Conservation (phyloP, 1,140 invertebrate genomes). For the Hyphantria cunea region DNA sequence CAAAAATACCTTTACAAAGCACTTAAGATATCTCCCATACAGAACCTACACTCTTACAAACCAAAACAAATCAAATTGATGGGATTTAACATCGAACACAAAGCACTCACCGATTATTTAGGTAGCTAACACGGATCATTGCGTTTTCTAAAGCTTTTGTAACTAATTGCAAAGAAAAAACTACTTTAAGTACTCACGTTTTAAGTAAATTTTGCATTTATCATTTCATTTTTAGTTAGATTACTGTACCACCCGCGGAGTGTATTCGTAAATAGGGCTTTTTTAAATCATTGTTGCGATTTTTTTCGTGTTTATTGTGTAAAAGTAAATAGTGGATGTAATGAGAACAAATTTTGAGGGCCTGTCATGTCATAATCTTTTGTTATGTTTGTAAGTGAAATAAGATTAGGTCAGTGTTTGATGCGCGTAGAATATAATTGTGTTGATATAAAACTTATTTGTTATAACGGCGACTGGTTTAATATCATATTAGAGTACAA, state of each 20-base stretch:
- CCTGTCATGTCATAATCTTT: slow-evolving; percentile 32
- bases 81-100: slow-evolving; percentile 15
- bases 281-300: slow-evolving; percentile 38
- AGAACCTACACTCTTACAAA: slow-evolving; percentile 6
- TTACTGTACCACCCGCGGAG: slow-evolving; percentile 47
- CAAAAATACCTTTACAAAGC: no score
- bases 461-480: no score
- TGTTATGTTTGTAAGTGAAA: slow-evolving; percentile 30
- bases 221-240: not conserved
- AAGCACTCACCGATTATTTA: slow-evolving; percentile 12
- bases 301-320: slow-evolving; percentile 44
- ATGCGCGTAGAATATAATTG: not conserved
- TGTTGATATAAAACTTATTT: no score
- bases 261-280: slow-evolving; percentile 40
- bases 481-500: no score
- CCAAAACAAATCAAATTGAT: slow-evolving; percentile 24
- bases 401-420: slow-evolving; percentile 14
- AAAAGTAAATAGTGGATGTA: slow-evolving; percentile 49
- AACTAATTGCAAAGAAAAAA: not conserved
- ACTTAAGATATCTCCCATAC: not conserved
- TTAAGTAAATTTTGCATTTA: not conserved
- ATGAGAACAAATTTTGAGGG: slow-evolving; percentile 49
- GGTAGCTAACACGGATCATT: slow-evolving; percentile 15
- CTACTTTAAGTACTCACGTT: not conserved
- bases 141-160: not conserved